These are phyloP conservation scores for Gopherus evgoodei DNA, from an alignment of 2,113 vertebrate species.

Conservation along the genomic window DNA sequence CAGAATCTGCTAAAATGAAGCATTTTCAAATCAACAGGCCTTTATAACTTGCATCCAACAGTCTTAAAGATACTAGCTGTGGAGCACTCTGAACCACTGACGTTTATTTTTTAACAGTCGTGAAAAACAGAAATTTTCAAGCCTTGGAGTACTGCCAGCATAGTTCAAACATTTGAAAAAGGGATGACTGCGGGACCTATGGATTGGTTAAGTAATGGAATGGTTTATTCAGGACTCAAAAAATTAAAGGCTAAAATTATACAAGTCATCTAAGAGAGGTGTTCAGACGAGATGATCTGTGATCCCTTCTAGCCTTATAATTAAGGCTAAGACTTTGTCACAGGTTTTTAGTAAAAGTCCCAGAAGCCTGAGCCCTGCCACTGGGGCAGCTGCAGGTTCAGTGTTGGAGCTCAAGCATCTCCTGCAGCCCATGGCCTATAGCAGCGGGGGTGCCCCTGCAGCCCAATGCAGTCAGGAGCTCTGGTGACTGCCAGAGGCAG, in stretches of 20 bases:
- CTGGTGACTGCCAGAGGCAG: too few species aligned
- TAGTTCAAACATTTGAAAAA: neutral
- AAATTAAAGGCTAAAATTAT: neutral
- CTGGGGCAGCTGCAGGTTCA: too few species aligned
- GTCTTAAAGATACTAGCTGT: neutral
- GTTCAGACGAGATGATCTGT: neutral
- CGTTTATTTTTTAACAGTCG: neutral
- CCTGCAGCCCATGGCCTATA: too few species aligned
- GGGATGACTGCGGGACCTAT: neutral
- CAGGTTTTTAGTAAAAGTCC: neutral
- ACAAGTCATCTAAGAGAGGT: neutral
- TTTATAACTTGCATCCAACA: neutral
- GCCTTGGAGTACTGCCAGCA: neutral
- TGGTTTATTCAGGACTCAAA: neutral
- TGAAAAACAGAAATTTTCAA: neutral
- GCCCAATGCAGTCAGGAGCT: too few species aligned
- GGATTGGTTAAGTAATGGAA: neutral
- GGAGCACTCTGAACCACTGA: neutral
- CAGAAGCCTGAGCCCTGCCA: neutral
- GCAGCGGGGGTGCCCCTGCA: too few species aligned
- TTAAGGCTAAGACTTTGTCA: neutral
- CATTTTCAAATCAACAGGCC: neutral
- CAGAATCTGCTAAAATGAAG: neutral
- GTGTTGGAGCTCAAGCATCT: too few species aligned
- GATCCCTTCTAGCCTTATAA: neutral